Percentiles rank a stretch among this genome's conserved stretches.
These are phyloP conservation scores for Blomia tropicalis DNA, from an alignment of 2,888 invertebrate genomes.

Conservation along the genomic window DNA sequence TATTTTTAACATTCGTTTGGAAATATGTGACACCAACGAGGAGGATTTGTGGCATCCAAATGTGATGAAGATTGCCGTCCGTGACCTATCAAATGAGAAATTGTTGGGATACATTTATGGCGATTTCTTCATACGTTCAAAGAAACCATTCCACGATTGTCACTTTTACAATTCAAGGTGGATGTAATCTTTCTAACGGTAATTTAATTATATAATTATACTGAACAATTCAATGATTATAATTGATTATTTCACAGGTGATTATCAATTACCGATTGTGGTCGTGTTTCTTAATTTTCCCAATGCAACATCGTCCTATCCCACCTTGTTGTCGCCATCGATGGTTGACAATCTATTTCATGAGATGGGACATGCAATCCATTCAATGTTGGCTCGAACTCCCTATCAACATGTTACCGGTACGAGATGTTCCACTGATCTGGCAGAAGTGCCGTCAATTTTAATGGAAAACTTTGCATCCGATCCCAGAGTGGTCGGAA, in stretches of 20 bases:
- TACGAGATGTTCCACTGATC: constrained; percentile 89
- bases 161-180: constrained; percentile 96
- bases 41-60: constrained; percentile 76
- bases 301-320: constrained; percentile 54
- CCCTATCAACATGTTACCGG: constrained; percentile 92
- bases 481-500: constrained; percentile 62
- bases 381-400: constrained; percentile 91
- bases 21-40: constrained; percentile 51
- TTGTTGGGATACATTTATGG: constrained; percentile 86
- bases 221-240: not conserved
- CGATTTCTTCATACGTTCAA: constrained; percentile 75
- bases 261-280: constrained; percentile 40
- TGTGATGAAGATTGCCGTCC: constrained; percentile 66
- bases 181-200: constrained; percentile 57
- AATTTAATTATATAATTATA: constrained; percentile 32
- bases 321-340: constrained; percentile 60
- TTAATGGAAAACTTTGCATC: constrained; percentile 94
- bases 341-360: constrained; percentile 93
- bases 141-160: constrained; percentile 94
- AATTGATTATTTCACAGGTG: not conserved
- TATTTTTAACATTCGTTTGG: constrained; percentile 62
- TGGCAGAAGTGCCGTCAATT: constrained; percentile 97
- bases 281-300: constrained; percentile 79
- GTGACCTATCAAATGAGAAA: constrained; percentile 41
- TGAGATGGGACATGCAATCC: constrained; percentile 97